These are phyloP conservation scores for Eptesicus fuscus DNA, from an alignment of 2,113 vertebrate genomes.

Conservation along the genomic window DNA sequence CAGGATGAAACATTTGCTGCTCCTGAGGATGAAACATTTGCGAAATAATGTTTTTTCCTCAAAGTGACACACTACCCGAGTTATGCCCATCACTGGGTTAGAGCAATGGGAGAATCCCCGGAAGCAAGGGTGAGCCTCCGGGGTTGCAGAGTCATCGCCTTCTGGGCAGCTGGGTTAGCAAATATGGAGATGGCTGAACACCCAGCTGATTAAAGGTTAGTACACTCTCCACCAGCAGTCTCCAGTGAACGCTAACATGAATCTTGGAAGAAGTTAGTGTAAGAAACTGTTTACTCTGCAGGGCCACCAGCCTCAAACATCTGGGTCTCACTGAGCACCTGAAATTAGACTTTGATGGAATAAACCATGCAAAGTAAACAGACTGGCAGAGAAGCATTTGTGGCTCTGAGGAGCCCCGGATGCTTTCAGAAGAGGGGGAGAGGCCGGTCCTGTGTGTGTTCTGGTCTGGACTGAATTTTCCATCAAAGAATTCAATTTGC, in stretches of 20 bases:
- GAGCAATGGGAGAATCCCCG: rapidly evolving
- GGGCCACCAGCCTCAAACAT: not conserved
- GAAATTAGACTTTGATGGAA: slow-evolving; percentile 65
- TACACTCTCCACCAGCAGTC: not conserved
- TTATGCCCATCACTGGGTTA: too few species aligned
- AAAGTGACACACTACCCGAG: too few species aligned
- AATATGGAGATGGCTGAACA: not conserved
- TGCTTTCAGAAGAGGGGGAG: not conserved
- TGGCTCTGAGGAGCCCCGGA: not conserved
- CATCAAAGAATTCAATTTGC: slow-evolving; percentile 79
- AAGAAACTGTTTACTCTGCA: not conserved
- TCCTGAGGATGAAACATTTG: too few species aligned
- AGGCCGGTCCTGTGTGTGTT: slow-evolving; percentile 51
- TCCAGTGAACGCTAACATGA: not conserved
- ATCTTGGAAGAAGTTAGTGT: not conserved
- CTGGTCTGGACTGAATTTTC: slow-evolving; percentile 74
- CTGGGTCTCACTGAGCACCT: slow-evolving; percentile 46
- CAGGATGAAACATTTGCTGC: too few species aligned
- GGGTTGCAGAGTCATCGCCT: rapidly evolving
- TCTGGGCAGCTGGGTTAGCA: not conserved
- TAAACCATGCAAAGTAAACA: slow-evolving; percentile 63
- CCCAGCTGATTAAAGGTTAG: not conserved
- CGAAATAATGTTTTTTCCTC: too few species aligned
- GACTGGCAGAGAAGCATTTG: slow-evolving; percentile 27
- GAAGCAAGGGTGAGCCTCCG: not conserved